A percentile compares a stretch with the other conserved stretches of the same genome.
phyloP scores from a whole-genome alignment of 2,888 invertebrate genomes.

The Gisinianus flammeolus region DNA sequence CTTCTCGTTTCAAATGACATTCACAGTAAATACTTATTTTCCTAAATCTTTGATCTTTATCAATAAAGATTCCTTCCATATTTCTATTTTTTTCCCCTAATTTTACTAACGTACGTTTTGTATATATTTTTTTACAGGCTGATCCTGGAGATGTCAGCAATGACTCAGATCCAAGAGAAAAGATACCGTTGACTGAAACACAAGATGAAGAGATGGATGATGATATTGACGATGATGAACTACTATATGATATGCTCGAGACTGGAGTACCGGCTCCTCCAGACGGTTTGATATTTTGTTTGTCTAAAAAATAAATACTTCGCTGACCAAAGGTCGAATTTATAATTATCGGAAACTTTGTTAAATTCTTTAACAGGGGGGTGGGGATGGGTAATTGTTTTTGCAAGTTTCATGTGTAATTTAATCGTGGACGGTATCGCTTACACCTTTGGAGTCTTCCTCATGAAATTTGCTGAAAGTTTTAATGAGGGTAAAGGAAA shows the following conservation, averaged over 20 bases:
- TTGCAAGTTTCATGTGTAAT: constrained; percentile 96
- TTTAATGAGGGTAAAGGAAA: constrained; percentile 79
- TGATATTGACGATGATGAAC: constrained; percentile 56
- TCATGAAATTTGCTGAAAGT: constrained; percentile 77
- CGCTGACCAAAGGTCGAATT: too few species aligned
- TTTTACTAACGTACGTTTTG: too few species aligned
- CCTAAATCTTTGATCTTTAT: too few species aligned
- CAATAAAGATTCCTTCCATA: too few species aligned
- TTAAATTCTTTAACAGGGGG: constrained; percentile 60
- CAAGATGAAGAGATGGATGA: constrained; percentile 56
- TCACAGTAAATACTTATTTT: too few species aligned
- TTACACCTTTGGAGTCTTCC: constrained; percentile 96
- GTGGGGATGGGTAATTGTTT: constrained; percentile 73
- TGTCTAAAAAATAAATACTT: too few species aligned
- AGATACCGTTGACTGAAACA: constrained; percentile 36
- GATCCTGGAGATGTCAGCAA: constrained; percentile 24
- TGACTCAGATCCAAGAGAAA: constrained; percentile 30
- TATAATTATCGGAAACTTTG: too few species aligned
- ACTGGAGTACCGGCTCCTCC: constrained; percentile 62
- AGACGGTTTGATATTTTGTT: constrained; percentile 63
- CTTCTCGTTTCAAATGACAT: too few species aligned
- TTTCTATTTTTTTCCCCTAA: background rate
- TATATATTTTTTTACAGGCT: constrained; percentile 16
- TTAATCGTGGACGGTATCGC: constrained; percentile 98
- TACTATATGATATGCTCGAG: constrained; percentile 55